A percentile compares a stretch with the other conserved stretches of the same genome.
Evolutionary conservation across 2,888 invertebrate genomes (phyloP).

Genomic region (Atherix ibis): DNA sequence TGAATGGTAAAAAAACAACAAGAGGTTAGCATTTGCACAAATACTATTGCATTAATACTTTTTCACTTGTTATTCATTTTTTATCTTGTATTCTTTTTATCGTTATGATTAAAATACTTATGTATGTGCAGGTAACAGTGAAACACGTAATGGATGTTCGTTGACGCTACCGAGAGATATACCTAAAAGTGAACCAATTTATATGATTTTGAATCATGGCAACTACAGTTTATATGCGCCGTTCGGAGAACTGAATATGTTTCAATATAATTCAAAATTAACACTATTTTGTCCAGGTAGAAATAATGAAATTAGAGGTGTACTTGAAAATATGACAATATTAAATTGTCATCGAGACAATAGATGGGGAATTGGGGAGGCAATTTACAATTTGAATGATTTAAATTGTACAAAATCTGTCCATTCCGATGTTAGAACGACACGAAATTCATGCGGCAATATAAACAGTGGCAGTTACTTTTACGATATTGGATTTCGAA

Average conservation of each 20-base stretch:
- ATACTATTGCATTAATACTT: too few species aligned
- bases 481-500: slow-evolving; percentile 16
- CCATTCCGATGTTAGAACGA: slow-evolving; percentile 15
- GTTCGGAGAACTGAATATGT: slow-evolving; percentile 9
- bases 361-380: slow-evolving; percentile 7
- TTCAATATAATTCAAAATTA: slow-evolving; percentile 13
- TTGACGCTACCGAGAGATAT: slow-evolving; percentile 12
- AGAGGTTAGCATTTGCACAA: too few species aligned
- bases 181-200: slow-evolving; percentile 13
- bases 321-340: slow-evolving; percentile 6
- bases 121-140: too few species aligned
- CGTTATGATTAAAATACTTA: too few species aligned
- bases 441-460: slow-evolving; percentile 19
- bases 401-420: slow-evolving; percentile 14
- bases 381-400: slow-evolving; percentile 5
- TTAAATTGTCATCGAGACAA: slow-evolving; percentile 10
- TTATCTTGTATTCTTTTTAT: too few species aligned
- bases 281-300: slow-evolving; percentile 16
- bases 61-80: too few species aligned
- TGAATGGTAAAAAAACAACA: too few species aligned
- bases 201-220: slow-evolving; percentile 7
- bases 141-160: slow-evolving; percentile 8
- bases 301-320: slow-evolving; percentile 13
- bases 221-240: slow-evolving; percentile 15
- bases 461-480: slow-evolving; percentile 14